Percentiles rank a stretch among this genome's conserved stretches.
These are phyloP conservation scores for Rhopalosiphum padi DNA, from an alignment of 1,140 invertebrate species.

Conservation along the genomic window DNA sequence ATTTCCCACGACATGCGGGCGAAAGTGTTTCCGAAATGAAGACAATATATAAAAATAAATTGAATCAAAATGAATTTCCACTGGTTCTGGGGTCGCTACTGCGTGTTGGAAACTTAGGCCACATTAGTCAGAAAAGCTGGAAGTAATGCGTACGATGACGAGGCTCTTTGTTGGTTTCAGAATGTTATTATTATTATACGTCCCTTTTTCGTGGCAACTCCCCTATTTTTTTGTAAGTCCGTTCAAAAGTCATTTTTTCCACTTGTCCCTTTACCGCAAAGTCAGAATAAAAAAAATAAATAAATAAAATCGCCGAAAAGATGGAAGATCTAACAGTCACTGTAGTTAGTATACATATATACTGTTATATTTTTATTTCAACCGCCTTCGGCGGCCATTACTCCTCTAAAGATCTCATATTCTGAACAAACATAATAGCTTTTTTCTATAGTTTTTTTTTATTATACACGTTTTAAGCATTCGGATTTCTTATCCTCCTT, in stretches of 20 bases:
- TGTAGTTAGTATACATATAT: conserved; percentile 38
- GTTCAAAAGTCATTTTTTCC: conserved; percentile 56
- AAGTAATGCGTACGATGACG: conserved; percentile 56
- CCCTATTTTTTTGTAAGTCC: conserved; percentile 55
- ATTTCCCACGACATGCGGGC: neutral
- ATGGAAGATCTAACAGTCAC: conserved; percentile 47
- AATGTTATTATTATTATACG: conserved; percentile 42
- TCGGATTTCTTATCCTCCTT: neutral
- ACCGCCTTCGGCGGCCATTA: conserved; percentile 50
- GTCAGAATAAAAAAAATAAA: neutral
- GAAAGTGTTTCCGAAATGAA: neutral
- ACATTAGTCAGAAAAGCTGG: conserved; percentile 51
- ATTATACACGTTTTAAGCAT: neutral
- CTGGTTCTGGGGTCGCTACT: neutral
- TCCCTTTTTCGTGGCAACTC: conserved; percentile 12
- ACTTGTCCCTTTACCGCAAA: conserved; percentile 6
- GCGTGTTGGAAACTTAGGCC: neutral
- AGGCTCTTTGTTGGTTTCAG: conserved; percentile 44
- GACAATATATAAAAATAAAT: conserved; percentile 18
- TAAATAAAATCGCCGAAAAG: conserved; percentile 53
- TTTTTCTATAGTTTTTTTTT: conserved; percentile 8
- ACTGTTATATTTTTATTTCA: conserved; percentile 48
- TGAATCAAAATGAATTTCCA: conserved; percentile 46
- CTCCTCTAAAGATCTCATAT: conserved; percentile 49
- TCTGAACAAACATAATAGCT: conserved; percentile 38